Base-by-base conservation (phyloP, 2,888 invertebrate species). In the Synanthedon andrenaeformis region DNA sequence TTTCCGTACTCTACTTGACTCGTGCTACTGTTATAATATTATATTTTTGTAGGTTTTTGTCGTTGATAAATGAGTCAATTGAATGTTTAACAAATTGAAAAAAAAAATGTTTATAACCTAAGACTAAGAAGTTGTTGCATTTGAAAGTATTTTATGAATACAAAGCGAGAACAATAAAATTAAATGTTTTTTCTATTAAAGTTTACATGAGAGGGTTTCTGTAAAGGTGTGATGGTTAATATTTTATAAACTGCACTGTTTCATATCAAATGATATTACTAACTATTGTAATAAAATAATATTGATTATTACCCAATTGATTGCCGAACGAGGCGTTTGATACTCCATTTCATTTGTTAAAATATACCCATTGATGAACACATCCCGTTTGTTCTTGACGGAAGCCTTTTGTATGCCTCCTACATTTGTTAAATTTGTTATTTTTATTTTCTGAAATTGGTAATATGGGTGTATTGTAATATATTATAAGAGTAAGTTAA, bases 101-200 rank as follows among this genome's bases (percentile, higher is more conserved):
- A 74, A 78, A 78, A 63, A 72, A 80, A 84, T 82, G 82, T 85
- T 83, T 83, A 84, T 83, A 82, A 79, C 77, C 65, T 85, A 85
- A 84, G 83, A 82, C 75, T 85, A 85, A 84, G 83, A 80, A 81
- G 82, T 87, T 87, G 85, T 87, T 86, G 86, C 86, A 87, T 87
- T 86, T 86, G 81, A 84, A 85, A 82, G 86, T 85, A 84, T 85
- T 84, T 84, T 85, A 82, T 81, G 82, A 72, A 84, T 84, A 83
- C 83, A 81, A 82, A 83, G 78, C 83, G 83, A 85, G 85, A 85
- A 84, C 85, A 85, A 85, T 85, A 83, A 84, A 79, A 79, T 79
- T 82, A 84, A 79, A 79, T 79, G 82, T 84, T 86, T 86, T 79
- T 86, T 84, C 78, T 84, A 85, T 78, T 80, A 84, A 85, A 74